Evolutionary conservation across 2,113 vertebrate species (phyloP).

Genomic region (Alethe castanea): DNA sequence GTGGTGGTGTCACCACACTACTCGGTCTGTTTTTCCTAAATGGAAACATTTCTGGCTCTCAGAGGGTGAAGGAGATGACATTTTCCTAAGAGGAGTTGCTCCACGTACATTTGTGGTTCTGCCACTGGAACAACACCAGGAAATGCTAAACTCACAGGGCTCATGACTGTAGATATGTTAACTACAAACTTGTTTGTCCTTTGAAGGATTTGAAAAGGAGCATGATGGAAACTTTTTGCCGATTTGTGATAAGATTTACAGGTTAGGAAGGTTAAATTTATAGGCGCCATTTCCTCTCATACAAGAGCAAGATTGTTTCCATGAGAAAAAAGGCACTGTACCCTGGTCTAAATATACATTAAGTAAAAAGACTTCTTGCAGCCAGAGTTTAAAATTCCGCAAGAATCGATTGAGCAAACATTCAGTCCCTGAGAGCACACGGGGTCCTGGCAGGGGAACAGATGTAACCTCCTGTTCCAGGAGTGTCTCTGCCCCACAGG

Average conservation of each 20-base stretch:
- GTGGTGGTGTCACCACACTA: not conserved
- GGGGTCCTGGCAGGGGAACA: not conserved
- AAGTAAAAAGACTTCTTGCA: not conserved
- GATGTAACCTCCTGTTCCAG: rapidly evolving
- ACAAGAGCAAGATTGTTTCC: not conserved
- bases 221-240: not conserved
- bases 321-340: not conserved
- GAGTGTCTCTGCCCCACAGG: rapidly evolving
- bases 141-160: not conserved
- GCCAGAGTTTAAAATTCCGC: not conserved
- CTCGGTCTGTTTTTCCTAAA: constrained; percentile 15
- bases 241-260: not conserved
- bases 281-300: not conserved
- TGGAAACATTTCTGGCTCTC: constrained; percentile 11
- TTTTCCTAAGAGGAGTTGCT: not conserved
- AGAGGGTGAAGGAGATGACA: not conserved
- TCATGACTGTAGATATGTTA: not conserved
- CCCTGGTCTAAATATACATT: not conserved
- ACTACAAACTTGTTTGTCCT: not conserved
- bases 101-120: constrained; percentile 18
- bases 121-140: not conserved
- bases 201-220: not conserved
- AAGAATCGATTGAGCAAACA: rapidly evolving
- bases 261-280: not conserved
- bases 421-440: rapidly evolving